Evolutionary conservation across 2,797 vertebrate genomes (phyloP).

Genomic region (Muscicapa striata): DNA sequence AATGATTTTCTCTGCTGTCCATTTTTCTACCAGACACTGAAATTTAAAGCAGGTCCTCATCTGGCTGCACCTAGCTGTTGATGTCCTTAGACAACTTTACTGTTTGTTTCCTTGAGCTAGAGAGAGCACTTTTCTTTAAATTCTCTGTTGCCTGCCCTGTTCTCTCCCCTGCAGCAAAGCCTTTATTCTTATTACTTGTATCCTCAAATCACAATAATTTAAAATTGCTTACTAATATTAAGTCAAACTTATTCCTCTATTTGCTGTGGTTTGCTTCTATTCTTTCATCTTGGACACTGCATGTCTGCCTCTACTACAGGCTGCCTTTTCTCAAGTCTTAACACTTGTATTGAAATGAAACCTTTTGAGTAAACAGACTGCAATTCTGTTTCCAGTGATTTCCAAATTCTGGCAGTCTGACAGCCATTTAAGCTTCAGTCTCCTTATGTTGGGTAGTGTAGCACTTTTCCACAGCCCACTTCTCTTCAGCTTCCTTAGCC

Average conservation of each 20-base stretch:
- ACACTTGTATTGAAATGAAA: not conserved
- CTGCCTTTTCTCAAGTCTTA: not conserved
- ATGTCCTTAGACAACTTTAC: not conserved
- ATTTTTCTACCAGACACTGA: not conserved
- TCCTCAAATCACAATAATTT: not conserved
- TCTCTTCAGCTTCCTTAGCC: not conserved
- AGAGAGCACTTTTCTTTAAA: not conserved
- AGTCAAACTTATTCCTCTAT: not conserved
- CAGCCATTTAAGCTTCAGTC: not conserved
- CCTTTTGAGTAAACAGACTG: not conserved
- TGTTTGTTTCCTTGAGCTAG: not conserved
- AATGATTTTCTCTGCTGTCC: not conserved
- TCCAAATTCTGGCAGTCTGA: not conserved
- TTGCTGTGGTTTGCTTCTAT: not conserved
- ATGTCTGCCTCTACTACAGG: not conserved
- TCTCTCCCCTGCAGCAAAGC: not conserved
- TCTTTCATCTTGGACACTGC: not conserved
- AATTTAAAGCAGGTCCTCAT: not conserved
- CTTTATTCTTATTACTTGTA: not conserved
- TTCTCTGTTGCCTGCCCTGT: not conserved
- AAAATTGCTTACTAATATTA: not conserved
- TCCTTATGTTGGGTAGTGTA: not conserved
- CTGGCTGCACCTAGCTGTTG: not conserved
- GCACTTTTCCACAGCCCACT: not conserved
- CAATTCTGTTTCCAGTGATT: not conserved